A percentile compares a stretch with the other conserved stretches of the same genome.
Conservation (phyloP, 2,113 vertebrate species). For the Petroica traversi region DNA sequence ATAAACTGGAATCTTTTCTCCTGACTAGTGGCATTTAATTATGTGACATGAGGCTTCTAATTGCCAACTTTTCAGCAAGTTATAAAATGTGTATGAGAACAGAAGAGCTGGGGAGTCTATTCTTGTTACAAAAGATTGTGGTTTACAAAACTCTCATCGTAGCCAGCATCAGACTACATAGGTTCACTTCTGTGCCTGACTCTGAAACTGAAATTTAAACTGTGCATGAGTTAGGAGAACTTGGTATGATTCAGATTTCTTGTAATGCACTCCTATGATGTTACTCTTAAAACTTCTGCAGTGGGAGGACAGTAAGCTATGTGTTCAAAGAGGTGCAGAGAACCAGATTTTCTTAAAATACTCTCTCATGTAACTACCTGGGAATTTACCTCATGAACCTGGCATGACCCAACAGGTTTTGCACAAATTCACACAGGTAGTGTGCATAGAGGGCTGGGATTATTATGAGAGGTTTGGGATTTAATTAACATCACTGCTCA, state of each 20-base stretch:
- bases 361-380: too few species aligned
- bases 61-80: background rate
- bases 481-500: background rate
- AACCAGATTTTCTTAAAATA: background rate
- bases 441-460: background rate
- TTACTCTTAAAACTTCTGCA: background rate
- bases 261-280: background rate
- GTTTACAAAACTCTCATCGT: background rate
- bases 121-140: background rate
- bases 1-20: background rate
- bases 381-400: background rate
- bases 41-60: background rate
- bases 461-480: background rate
- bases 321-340: background rate
- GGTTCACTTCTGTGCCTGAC: background rate
- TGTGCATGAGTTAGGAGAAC: background rate
- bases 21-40: background rate
- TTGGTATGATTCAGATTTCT: constrained; percentile 11
- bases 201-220: constrained; percentile 38
- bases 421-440: background rate
- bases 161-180: background rate
- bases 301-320: background rate
- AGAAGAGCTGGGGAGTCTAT: background rate
- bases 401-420: background rate
- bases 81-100: background rate